Conservation (phyloP, 2,113 vertebrate genomes). For the Thunnus maccoyii region DNA sequence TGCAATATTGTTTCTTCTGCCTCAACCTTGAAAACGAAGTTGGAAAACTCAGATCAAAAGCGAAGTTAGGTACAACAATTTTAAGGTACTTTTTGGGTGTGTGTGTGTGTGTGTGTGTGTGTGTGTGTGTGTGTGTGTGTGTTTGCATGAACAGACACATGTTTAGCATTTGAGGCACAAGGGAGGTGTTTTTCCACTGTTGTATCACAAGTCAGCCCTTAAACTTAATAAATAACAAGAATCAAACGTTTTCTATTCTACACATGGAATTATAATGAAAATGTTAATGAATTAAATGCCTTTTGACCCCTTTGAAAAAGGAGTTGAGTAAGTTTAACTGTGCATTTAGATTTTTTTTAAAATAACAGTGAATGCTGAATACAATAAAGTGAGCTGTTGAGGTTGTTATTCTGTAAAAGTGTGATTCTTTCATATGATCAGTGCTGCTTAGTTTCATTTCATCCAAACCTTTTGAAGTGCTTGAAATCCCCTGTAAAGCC, state of each 20-base stretch:
- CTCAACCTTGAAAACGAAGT: background rate
- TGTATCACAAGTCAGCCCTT: background rate
- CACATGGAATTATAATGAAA: background rate
- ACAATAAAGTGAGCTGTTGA: background rate
- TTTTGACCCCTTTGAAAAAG: background rate
- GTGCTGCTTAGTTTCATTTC: background rate
- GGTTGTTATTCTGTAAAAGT: slow-evolving; percentile 2
- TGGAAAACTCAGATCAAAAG: background rate
- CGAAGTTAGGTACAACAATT: slow-evolving; percentile 16
- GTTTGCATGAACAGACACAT: background rate
- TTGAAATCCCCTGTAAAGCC: background rate
- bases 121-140: slow-evolving; percentile 3
- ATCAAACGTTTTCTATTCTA: background rate
- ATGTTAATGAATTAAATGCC: background rate
- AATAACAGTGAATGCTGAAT: background rate
- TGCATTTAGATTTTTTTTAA: background rate
- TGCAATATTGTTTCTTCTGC: background rate
- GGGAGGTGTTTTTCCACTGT: slow-evolving; percentile 35
- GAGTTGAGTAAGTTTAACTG: background rate
- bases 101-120: background rate
- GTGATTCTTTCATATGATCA: slow-evolving; percentile 1
- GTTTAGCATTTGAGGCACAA: slow-evolving; percentile 19
- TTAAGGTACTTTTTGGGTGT: slow-evolving; percentile 11
- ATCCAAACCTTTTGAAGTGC: background rate
- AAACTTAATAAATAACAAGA: background rate